A percentile compares a stretch with the other conserved stretches of the same genome.
phyloP scores from a whole-genome alignment of 2,888 invertebrate genomes.

The Molanna angustata region DNA sequence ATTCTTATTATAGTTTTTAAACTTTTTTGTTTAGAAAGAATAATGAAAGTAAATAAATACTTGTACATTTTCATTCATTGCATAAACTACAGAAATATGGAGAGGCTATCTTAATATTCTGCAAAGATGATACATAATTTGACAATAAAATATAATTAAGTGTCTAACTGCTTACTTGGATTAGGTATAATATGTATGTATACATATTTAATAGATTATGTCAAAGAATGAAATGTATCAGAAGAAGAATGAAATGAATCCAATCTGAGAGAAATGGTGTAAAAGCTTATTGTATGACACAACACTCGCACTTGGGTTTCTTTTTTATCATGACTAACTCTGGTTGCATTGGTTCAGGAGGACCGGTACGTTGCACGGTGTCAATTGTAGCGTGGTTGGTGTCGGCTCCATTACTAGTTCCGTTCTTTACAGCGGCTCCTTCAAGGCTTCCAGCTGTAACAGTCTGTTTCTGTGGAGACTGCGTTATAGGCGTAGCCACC shows the following conservation, averaged over 20 bases:
- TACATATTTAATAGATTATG: too few species aligned
- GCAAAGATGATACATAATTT: too few species aligned
- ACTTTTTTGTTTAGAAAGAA: too few species aligned
- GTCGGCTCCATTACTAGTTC: constrained; percentile 48
- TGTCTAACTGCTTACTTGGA: too few species aligned
- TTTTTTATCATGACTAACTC: constrained; percentile 92
- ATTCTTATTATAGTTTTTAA: too few species aligned
- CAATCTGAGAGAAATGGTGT: neutral
- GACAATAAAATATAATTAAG: too few species aligned
- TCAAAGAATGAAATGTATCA: too few species aligned
- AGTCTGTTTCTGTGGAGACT: constrained; percentile 47
- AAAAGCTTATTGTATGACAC: constrained; percentile 86
- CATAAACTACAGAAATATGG: too few species aligned
- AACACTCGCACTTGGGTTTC: constrained; percentile 94
- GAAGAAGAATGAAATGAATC: neutral
- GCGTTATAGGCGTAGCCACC: constrained; percentile 38
- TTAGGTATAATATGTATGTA: too few species aligned
- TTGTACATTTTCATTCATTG: too few species aligned
- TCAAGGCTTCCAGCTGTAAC: constrained; percentile 43
- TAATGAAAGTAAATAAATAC: too few species aligned
- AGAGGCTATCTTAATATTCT: too few species aligned
- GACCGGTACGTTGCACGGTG: constrained; percentile 67
- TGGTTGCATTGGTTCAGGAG: constrained; percentile 77
- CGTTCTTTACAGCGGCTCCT: constrained; percentile 47
- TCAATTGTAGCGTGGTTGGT: constrained; percentile 54